These are phyloP conservation scores for Hermaeophaga mercurialis DNA, from an alignment of 2,888 invertebrate species.

Conservation along the genomic window DNA sequence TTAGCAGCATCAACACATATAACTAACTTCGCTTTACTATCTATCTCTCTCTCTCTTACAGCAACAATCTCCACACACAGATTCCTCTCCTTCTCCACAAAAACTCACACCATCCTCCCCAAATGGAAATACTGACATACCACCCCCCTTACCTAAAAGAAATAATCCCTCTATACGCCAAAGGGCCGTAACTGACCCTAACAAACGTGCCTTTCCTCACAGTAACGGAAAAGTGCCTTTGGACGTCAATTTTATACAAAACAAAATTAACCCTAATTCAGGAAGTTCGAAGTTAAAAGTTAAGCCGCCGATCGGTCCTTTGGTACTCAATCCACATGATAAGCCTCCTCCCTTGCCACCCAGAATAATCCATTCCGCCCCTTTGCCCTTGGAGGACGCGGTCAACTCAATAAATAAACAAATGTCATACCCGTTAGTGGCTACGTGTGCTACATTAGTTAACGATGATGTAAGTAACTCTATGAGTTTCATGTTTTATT, in stretches of 20 bases:
- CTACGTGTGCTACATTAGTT: slow-evolving; percentile 59
- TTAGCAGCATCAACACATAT: slow-evolving; percentile 41
- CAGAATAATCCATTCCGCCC: slow-evolving; percentile 55
- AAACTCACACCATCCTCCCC: slow-evolving; percentile 36
- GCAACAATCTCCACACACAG: slow-evolving; percentile 51
- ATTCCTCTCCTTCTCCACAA: slow-evolving; percentile 29
- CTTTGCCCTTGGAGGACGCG: slow-evolving; percentile 54
- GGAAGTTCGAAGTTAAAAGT: slow-evolving; percentile 13
- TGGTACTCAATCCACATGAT: slow-evolving; percentile 46
- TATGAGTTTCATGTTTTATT: slow-evolving; percentile 22
- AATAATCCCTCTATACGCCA: slow-evolving; percentile 48
- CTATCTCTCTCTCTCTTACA: slow-evolving; percentile 56
- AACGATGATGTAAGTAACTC: slow-evolving; percentile 60
- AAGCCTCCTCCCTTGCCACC: slow-evolving; percentile 66
- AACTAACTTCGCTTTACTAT: slow-evolving; percentile 54
- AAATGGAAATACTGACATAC: slow-evolving; percentile 52
- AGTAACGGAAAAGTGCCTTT: slow-evolving; percentile 46
- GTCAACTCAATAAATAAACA: slow-evolving; percentile 68
- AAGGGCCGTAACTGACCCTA: slow-evolving; percentile 34
- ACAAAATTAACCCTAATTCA: slow-evolving; percentile 49
- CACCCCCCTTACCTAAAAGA: slow-evolving; percentile 63
- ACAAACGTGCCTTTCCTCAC: slow-evolving; percentile 38
- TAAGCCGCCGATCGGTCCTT: slow-evolving; percentile 30
- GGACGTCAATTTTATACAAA: slow-evolving; percentile 43
- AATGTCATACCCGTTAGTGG: slow-evolving; percentile 68